Percentiles rank a stretch among this genome's conserved stretches.
These are phyloP conservation scores for Macrosoma leucophasiata DNA, from an alignment of 2,888 invertebrate species.

Conservation along the genomic window DNA sequence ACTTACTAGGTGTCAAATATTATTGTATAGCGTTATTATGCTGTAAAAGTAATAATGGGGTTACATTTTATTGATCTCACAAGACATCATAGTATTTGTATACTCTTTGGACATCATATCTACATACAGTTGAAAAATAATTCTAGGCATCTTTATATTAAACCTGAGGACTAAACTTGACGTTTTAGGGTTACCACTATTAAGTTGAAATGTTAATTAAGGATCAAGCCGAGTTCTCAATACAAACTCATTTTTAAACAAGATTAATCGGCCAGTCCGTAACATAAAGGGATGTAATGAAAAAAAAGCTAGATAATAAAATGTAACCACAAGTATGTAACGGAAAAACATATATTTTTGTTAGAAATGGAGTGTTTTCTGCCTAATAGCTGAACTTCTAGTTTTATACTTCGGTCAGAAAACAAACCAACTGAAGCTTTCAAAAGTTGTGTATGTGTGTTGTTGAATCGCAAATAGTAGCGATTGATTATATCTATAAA, in stretches of 20 bases:
- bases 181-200: too few relatives aligned
- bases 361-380: conserved; percentile 49
- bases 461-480: conserved; percentile 57
- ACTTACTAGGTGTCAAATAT: conserved; percentile 40
- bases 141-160: too few relatives aligned
- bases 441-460: conserved; percentile 49
- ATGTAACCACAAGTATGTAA: conserved; percentile 22
- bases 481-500: conserved; percentile 44
- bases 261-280: too few relatives aligned
- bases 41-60: conserved; percentile 23
- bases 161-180: too few relatives aligned
- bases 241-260: too few relatives aligned
- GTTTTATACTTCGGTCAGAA: conserved; percentile 26
- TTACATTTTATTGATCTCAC: conserved; percentile 12
- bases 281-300: too few relatives aligned
- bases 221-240: too few relatives aligned
- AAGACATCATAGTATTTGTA: not conserved
- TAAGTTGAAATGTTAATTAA: too few relatives aligned
- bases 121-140: too few relatives aligned
- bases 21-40: conserved; percentile 43
- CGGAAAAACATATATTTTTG: conserved; percentile 55
- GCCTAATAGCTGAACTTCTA: conserved; percentile 21
- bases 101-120: too few relatives aligned
- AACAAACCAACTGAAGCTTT: conserved; percentile 42
- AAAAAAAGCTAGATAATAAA: conserved; percentile 11